Evolutionary conservation across 2,113 vertebrate genomes (phyloP).

Genomic region (Lynx canadensis): DNA sequence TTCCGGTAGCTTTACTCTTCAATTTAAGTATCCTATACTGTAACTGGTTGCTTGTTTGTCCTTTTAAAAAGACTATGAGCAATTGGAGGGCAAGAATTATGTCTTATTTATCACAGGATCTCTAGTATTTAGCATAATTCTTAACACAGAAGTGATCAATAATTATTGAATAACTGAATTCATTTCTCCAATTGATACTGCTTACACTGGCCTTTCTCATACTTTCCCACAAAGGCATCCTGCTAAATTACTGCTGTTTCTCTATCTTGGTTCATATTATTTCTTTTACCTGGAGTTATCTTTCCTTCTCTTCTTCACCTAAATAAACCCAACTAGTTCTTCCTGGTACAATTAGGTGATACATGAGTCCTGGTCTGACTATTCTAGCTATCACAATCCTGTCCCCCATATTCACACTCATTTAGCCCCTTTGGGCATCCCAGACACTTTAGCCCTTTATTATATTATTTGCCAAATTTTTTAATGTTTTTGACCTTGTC

Average conservation of each 20-base stretch:
- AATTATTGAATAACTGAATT: slow-evolving; percentile 49
- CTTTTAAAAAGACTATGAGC: slow-evolving; percentile 3
- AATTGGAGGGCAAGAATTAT: slow-evolving; percentile 14
- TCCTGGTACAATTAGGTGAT: neutral
- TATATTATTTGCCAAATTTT: neutral
- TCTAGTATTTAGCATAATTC: slow-evolving; percentile 34
- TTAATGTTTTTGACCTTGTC: neutral
- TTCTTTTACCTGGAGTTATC: neutral
- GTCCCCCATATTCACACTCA: neutral
- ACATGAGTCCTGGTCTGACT: neutral
- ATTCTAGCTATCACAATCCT: neutral
- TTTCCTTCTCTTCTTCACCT: neutral
- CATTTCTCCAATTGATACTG: slow-evolving; percentile 35
- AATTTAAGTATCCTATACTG: neutral
- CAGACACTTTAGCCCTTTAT: neutral
- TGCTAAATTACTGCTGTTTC: neutral
- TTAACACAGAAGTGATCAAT: neutral
- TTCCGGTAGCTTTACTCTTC: neutral
- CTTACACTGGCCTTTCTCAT: neutral
- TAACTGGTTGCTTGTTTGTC: slow-evolving; percentile 29
- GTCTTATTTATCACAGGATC: neutral
- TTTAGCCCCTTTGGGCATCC: neutral
- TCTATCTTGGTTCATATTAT: slow-evolving; percentile 3
- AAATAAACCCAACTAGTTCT: neutral
- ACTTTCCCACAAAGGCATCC: neutral